Conservation (phyloP, 2,113 vertebrate species). For the Ceyx melanurus region DNA sequence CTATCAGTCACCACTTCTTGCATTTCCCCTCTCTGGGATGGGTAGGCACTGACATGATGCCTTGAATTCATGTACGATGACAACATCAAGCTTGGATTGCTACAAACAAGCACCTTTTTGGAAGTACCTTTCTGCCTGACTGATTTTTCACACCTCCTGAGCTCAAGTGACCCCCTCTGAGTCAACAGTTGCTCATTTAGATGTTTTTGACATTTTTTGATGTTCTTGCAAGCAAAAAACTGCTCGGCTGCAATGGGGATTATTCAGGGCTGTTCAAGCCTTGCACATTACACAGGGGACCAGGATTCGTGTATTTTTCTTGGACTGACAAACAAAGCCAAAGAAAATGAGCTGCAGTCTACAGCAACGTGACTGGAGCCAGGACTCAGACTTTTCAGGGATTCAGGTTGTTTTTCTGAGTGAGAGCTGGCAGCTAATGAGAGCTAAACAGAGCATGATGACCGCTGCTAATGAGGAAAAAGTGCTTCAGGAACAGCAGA, state of each 20-base stretch:
- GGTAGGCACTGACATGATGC: not conserved
- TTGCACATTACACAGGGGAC: not conserved
- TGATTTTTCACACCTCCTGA: not conserved
- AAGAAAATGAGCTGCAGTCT: not conserved
- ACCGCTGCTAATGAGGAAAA: slow-evolving; percentile 21
- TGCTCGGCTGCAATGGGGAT: not conserved
- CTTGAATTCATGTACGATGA: not conserved
- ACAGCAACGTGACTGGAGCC: not conserved
- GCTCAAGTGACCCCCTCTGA: not conserved
- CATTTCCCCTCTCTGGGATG: not conserved
- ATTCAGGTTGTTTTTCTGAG: not conserved
- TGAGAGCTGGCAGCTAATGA: slow-evolving; percentile 3
- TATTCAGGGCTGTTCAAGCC: not conserved
- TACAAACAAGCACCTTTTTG: not conserved
- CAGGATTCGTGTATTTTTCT: not conserved
- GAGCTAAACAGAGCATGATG: slow-evolving; percentile 43
- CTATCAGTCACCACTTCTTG: not conserved
- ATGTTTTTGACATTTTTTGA: not conserved
- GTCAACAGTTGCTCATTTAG: not conserved
- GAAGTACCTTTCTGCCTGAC: not conserved
- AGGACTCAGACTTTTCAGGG: not conserved
- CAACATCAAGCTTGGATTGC: not conserved
- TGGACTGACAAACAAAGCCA: not conserved
- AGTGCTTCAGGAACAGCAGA: slow-evolving; percentile 2
- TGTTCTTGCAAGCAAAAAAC: not conserved